These are phyloP conservation scores for Drosophila hamatofila DNA, from an alignment of 2,888 invertebrate species.

Conservation along the genomic window DNA sequence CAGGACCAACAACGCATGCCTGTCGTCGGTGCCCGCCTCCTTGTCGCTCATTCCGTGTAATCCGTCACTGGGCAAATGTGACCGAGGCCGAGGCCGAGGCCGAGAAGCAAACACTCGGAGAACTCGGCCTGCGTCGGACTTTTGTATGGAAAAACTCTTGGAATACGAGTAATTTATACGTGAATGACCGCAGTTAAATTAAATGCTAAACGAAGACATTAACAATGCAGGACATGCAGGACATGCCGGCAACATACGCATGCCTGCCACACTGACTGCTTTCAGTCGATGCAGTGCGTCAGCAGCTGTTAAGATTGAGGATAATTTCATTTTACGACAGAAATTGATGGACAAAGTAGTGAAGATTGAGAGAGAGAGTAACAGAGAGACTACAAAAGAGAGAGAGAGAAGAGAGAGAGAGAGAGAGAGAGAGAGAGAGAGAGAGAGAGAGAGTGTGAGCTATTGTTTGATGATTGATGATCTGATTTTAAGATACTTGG, in stretches of 20 bases:
- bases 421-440: neutral
- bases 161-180: constrained; percentile 63
- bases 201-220: constrained; percentile 82
- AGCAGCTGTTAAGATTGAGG: constrained; percentile 25
- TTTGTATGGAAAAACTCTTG: constrained; percentile 49
- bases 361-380: neutral
- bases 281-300: constrained; percentile 22
- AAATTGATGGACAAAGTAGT: neutral
- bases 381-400: neutral
- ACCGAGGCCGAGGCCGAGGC: constrained; percentile 6
- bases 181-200: constrained; percentile 77
- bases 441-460: neutral
- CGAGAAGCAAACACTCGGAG: constrained; percentile 3
- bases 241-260: neutral
- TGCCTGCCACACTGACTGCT: constrained; percentile 18
- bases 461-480: neutral
- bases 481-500: too few relatives aligned
- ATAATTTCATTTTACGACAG: constrained; percentile 32
- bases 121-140: constrained; percentile 11
- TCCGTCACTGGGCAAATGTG: constrained; percentile 56
- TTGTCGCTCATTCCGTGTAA: constrained; percentile 47
- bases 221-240: constrained; percentile 66
- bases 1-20: constrained; percentile 45
- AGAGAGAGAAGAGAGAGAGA: neutral
- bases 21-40: constrained; percentile 40